Evolutionary conservation across 2,113 vertebrate genomes (phyloP).

Genomic region (rat (Rattus norvegicus)): DNA sequence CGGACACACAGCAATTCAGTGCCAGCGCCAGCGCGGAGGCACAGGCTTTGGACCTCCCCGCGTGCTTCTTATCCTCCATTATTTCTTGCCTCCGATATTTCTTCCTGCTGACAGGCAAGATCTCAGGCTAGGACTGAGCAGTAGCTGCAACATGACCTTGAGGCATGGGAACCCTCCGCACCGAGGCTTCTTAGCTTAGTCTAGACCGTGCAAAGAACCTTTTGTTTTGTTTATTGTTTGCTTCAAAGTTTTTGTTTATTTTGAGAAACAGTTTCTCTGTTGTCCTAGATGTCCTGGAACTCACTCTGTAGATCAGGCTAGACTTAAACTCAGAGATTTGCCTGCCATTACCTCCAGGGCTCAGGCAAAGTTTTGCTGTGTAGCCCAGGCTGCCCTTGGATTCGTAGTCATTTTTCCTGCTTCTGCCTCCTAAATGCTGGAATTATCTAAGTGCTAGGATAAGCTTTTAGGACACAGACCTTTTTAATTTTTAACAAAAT

Average conservation of each 20-base stretch:
- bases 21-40: not conserved
- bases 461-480: too few relatives aligned
- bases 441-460: not conserved
- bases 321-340: not conserved
- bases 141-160: not conserved
- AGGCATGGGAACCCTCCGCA: not conserved
- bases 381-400: not conserved
- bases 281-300: not conserved
- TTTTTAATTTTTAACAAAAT: not conserved
- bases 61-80: not conserved
- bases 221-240: not conserved
- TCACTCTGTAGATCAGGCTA: not conserved
- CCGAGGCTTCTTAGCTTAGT: not conserved
- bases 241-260: not conserved
- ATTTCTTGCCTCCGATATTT: not conserved
- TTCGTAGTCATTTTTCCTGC: not conserved
- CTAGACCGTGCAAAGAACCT: not conserved
- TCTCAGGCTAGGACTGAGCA: not conserved
- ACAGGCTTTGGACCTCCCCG: not conserved
- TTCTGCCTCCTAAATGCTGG: not conserved
- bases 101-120: not conserved
- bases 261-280: not conserved
- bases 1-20: not conserved
- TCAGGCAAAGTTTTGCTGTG: not conserved
- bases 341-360: not conserved